A percentile compares a stretch with the other conserved stretches of the same genome.
Conservation (phyloP, 1,140 invertebrate species). For the Heliconius melpomene region DNA sequence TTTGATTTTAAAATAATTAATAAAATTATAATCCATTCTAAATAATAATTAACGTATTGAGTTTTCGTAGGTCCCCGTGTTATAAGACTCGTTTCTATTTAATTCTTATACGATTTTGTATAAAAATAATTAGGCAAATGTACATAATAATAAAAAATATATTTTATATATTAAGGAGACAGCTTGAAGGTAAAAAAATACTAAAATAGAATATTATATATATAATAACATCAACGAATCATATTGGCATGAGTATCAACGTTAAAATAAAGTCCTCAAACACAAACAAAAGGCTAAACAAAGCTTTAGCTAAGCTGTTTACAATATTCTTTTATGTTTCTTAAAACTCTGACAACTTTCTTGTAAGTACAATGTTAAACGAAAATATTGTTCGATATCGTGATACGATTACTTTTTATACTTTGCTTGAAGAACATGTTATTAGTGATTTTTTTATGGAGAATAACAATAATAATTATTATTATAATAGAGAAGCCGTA, state of each 20-base stretch:
- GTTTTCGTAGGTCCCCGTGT: no score
- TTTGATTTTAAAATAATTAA: no score
- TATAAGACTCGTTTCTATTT: no score
- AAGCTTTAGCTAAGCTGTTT: slow-evolving; percentile 9
- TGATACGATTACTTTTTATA: background rate
- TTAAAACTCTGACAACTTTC: slow-evolving; percentile 5
- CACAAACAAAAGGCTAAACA: slow-evolving; percentile 9
- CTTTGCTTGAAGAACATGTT: background rate
- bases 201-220: no score
- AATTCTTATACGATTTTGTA: no score
- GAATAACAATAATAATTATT: background rate
- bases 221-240: no score
- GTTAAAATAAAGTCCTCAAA: slow-evolving; percentile 1
- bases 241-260: background rate
- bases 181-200: no score
- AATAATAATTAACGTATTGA: no score
- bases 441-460: background rate
- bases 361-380: slow-evolving; percentile 10
- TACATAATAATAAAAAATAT: no score
- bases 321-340: slow-evolving; percentile 13
- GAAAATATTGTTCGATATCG: background rate
- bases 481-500: background rate
- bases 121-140: no score
- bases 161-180: no score
- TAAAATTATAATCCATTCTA: no score